phyloP scores from a whole-genome alignment of 2,113 vertebrate species.

The Sula dactylatra region DNA sequence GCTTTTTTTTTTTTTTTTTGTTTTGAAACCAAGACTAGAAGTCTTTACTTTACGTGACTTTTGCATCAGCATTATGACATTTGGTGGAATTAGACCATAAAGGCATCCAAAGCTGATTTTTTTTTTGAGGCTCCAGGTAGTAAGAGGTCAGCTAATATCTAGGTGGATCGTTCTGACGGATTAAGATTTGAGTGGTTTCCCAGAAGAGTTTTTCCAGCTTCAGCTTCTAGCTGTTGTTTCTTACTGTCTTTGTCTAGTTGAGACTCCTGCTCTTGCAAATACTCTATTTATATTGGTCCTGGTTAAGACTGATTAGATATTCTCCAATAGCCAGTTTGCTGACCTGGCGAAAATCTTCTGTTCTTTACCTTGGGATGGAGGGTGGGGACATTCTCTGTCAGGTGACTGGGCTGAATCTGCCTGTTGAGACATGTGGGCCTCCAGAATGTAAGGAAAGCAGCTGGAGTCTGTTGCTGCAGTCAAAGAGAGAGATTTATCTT shows the following conservation, averaged over 20 bases:
- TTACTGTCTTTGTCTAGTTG: not conserved
- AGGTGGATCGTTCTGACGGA: not conserved
- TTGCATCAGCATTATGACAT: not conserved
- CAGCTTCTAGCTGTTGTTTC: not conserved
- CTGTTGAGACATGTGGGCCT: not conserved
- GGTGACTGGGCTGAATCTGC: not conserved
- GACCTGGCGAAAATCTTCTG: not conserved
- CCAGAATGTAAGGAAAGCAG: not conserved
- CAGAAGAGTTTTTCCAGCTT: not conserved
- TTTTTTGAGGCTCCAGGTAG: not conserved
- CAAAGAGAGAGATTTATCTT: not conserved
- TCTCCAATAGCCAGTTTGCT: not conserved
- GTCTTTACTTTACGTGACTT: not conserved
- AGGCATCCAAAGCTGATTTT: not conserved
- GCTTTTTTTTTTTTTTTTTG: not conserved
- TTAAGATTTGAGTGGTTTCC: not conserved
- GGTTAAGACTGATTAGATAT: not conserved
- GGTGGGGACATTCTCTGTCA: not conserved
- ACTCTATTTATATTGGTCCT: not conserved
- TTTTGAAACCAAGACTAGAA: not conserved
- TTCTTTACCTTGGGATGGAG: not conserved
- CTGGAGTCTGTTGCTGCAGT: not conserved
- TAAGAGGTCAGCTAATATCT: not conserved
- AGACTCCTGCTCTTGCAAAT: not conserved
- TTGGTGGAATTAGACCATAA: not conserved